Percentiles rank a stretch among this genome's conserved stretches.
Evolutionary conservation across 2,797 vertebrate genomes (phyloP).

Genomic region (Melanotaenia trifasciata): DNA sequence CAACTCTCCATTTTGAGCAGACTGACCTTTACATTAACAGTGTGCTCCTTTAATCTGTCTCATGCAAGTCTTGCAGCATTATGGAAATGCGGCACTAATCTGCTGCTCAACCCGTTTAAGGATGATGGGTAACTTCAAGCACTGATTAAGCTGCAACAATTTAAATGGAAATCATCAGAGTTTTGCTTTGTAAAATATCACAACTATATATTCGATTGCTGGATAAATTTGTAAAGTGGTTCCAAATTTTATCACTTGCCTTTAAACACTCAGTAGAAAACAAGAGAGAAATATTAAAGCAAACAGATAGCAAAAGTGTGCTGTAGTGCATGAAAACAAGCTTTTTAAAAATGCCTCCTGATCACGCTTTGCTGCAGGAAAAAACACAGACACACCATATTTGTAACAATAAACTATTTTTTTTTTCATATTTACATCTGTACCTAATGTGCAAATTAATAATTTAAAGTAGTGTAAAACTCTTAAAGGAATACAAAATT

Average conservation of each 20-base stretch:
- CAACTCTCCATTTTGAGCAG: not conserved
- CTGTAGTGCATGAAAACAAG: not conserved
- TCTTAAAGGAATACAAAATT: constrained; percentile 87
- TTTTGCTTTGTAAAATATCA: constrained; percentile 9
- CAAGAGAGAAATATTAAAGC: not conserved
- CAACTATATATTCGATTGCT: not conserved
- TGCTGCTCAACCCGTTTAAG: not conserved
- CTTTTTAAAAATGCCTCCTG: constrained; percentile 17
- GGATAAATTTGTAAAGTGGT: not conserved
- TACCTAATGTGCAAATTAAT: constrained; percentile 91
- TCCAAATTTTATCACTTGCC: not conserved
- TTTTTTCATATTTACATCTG: constrained; percentile 86
- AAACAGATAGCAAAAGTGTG: constrained; percentile 9
- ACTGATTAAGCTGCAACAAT: constrained; percentile 1
- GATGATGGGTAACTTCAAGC: constrained; percentile 1
- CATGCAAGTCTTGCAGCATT: not conserved
- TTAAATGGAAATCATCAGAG: not conserved
- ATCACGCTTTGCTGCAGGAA: constrained; percentile 41
- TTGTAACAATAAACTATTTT: constrained; percentile 90
- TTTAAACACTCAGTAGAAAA: constrained; percentile 3
- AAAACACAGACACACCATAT: constrained; percentile 84
- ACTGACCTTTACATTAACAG: constrained; percentile 6
- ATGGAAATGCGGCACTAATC: not conserved
- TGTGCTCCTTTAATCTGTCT: not conserved
- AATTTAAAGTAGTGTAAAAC: constrained; percentile 86